Percentiles rank a stretch among this genome's conserved stretches.
Evolutionary conservation across 2,888 invertebrate species (phyloP).

Genomic region (Gortyna flavago): DNA sequence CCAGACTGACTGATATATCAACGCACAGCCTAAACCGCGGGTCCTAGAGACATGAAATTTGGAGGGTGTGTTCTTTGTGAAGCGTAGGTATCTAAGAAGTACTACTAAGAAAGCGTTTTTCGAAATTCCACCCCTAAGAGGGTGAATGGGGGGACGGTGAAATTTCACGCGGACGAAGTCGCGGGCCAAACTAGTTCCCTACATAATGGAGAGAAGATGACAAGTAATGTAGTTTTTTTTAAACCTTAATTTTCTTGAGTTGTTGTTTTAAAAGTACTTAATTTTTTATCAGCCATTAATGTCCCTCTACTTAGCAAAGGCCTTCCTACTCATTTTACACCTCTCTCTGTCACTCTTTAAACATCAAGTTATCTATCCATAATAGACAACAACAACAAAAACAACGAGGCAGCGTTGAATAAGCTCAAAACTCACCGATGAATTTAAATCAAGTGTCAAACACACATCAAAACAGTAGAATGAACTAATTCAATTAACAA

Average conservation of each 20-base stretch:
- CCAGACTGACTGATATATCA: no score
- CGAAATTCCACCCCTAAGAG: no score
- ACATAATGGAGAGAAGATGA: background rate
- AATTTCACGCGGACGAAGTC: no score
- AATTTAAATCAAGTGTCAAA: slow-evolving; percentile 13
- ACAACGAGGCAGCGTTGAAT: background rate
- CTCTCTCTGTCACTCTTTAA: background rate
- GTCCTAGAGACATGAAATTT: no score
- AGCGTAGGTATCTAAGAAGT: no score
- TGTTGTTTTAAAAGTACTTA: background rate
- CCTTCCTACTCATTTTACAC: background rate
- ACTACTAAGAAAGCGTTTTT: no score
- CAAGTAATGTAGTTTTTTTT: background rate
- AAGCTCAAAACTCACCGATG: background rate
- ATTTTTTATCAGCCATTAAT: no score
- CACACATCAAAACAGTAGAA: slow-evolving; percentile 16
- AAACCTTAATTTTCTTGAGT: background rate
- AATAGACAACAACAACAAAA: background rate
- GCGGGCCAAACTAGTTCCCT: no score
- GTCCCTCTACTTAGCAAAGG: background rate
- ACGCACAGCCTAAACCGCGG: no score
- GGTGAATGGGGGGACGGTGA: no score
- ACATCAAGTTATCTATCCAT: background rate
- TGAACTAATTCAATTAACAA: slow-evolving; percentile 52
- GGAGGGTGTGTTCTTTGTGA: no score